These are phyloP conservation scores for Actias luna DNA, from an alignment of 2,888 invertebrate genomes.

Conservation along the genomic window DNA sequence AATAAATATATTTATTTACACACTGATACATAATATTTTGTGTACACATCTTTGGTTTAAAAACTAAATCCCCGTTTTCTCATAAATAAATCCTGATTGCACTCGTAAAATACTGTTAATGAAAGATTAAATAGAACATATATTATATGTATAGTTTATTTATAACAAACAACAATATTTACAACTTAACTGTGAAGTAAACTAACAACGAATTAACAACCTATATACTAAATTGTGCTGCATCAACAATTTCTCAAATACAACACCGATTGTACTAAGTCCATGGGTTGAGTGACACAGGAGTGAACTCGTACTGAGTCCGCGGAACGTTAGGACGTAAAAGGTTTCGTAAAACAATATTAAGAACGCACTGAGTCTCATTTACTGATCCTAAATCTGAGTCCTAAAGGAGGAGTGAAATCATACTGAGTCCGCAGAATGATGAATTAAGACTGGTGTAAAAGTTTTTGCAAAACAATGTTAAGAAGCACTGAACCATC, in stretches of 20 bases:
- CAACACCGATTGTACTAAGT: not conserved
- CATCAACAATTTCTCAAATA: not conserved
- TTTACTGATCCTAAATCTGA: too few relatives aligned
- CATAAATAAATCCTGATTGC: slow-evolving; percentile 54
- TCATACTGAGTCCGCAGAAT: too few relatives aligned
- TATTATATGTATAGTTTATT: slow-evolving; percentile 39
- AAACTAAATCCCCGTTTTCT: slow-evolving; percentile 68
- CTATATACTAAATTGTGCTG: slow-evolving; percentile 37
- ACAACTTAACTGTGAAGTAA: slow-evolving; percentile 49
- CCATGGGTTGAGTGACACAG: not conserved
- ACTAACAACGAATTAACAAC: slow-evolving; percentile 49
- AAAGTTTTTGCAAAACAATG: too few relatives aligned
- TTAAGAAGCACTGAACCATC: too few relatives aligned
- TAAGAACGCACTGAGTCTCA: too few relatives aligned
- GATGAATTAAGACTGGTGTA: too few relatives aligned
- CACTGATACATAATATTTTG: slow-evolving; percentile 53
- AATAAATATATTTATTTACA: slow-evolving; percentile 67
- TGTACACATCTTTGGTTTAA: slow-evolving; percentile 77
- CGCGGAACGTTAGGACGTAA: not conserved
- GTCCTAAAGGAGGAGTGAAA: too few relatives aligned
- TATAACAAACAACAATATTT: slow-evolving; percentile 45
- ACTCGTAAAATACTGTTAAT: slow-evolving; percentile 70
- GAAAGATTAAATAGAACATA: slow-evolving; percentile 40
- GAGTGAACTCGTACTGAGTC: not conserved
- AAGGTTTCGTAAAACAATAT: not conserved